Evolutionary conservation across 2,113 vertebrate species (phyloP).

Genomic region (Hemichromis elongatus): DNA sequence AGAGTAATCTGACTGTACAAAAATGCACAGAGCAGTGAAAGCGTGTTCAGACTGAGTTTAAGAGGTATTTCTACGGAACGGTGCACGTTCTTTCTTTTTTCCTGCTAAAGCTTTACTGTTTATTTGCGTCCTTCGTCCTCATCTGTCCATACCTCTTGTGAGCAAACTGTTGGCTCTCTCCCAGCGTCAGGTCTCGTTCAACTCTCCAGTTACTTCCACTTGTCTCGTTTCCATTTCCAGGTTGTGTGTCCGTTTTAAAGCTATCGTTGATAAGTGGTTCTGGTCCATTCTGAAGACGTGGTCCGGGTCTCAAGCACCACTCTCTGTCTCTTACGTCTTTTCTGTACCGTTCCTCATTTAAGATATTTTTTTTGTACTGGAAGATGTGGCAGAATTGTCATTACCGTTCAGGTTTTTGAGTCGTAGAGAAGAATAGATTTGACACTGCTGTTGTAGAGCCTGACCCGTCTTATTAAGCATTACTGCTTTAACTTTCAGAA

Average conservation of each 20-base stretch:
- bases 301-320: not conserved
- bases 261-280: too few relatives aligned
- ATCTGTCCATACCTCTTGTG: not conserved
- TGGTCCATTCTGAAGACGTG: not conserved
- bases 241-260: not conserved
- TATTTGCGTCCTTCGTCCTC: not conserved
- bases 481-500: not conserved
- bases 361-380: not conserved
- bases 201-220: not conserved
- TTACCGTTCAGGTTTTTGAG: not conserved
- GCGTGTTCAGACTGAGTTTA: not conserved
- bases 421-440: not conserved
- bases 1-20: not conserved
- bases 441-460: not conserved
- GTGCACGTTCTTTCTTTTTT: not conserved
- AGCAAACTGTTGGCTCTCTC: not conserved
- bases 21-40: not conserved
- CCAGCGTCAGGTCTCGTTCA: not conserved
- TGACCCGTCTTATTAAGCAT: not conserved
- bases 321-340: not conserved
- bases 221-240: not conserved
- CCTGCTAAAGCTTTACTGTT: not conserved
- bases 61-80: not conserved
- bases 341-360: not conserved
- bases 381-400: not conserved